These are phyloP conservation scores for Crossocerus cetratus DNA, from an alignment of 2,888 invertebrate species.

Conservation along the genomic window DNA sequence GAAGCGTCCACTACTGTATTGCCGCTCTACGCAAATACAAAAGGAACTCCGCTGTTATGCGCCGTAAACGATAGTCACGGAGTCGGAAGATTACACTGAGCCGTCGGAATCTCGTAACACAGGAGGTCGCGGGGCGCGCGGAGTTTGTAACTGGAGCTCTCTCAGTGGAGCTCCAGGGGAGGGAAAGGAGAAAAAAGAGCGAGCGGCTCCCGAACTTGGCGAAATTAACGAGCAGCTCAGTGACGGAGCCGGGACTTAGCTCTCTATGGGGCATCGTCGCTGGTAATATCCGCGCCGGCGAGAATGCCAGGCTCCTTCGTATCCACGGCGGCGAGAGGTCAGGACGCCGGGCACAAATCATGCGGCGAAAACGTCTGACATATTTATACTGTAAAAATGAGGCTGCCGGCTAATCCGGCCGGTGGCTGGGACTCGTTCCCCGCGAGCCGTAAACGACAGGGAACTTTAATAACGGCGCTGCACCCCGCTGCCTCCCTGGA, in stretches of 20 bases:
- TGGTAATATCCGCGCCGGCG: no score
- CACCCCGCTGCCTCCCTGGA: conserved; percentile 30
- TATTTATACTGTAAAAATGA: conserved; percentile 32
- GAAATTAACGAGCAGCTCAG: neutral
- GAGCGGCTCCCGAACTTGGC: neutral
- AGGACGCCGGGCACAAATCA: conserved; percentile 10
- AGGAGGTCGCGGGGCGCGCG: no score
- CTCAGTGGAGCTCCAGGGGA: no score
- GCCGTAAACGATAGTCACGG: no score
- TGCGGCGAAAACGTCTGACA: conserved; percentile 10
- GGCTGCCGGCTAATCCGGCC: conserved; percentile 40
- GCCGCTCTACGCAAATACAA: no score
- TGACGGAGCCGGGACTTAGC: neutral
- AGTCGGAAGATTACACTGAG: no score
- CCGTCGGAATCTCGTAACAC: no score
- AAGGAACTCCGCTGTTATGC: no score
- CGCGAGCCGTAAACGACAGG: conserved; percentile 28
- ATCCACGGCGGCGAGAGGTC: no score
- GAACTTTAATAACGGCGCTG: conserved; percentile 51
- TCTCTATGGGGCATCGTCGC: neutral
- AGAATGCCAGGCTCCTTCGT: no score
- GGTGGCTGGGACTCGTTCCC: conserved; percentile 18
- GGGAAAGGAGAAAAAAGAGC: neutral
- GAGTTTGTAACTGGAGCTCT: no score
- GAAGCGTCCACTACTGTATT: no score